These are phyloP conservation scores for Phyto melanocephala DNA, from an alignment of 2,888 invertebrate species.

Conservation along the genomic window DNA sequence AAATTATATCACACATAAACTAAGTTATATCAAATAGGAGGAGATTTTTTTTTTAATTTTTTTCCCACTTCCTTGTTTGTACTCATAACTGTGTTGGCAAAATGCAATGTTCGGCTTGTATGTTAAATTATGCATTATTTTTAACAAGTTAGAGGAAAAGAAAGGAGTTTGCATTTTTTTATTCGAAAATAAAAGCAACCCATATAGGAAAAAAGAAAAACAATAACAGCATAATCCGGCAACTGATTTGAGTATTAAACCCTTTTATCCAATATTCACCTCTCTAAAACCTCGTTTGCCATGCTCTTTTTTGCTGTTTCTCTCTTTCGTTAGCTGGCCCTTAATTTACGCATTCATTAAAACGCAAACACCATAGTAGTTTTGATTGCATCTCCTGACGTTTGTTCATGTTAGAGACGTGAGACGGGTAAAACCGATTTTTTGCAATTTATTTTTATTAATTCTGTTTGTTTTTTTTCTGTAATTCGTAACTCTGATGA, in stretches of 20 bases:
- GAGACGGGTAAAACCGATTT: constrained; percentile 34
- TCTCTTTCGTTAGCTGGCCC: constrained; percentile 38
- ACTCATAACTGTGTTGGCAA: neutral
- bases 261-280: constrained; percentile 43
- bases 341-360: constrained; percentile 56
- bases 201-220: neutral
- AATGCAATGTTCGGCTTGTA: neutral
- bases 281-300: neutral
- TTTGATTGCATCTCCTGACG: constrained; percentile 52
- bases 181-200: neutral
- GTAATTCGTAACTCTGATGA: constrained; percentile 47
- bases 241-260: constrained; percentile 35
- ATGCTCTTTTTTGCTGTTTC: neutral
- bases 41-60: constrained; percentile 12
- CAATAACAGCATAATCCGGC: constrained; percentile 10
- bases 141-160: neutral
- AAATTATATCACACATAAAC: constrained; percentile 43
- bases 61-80: neutral
- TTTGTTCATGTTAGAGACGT: constrained; percentile 34
- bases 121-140: constrained; percentile 32
- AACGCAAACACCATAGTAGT: constrained; percentile 44
- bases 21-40: constrained; percentile 25
- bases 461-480: constrained; percentile 10
- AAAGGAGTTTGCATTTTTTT: neutral
- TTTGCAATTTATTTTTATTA: constrained; percentile 19